A percentile compares a stretch with the other conserved stretches of the same genome.
phyloP scores from a whole-genome alignment of 2,888 invertebrate species.

The Cataglyphis rosenhaueri region DNA sequence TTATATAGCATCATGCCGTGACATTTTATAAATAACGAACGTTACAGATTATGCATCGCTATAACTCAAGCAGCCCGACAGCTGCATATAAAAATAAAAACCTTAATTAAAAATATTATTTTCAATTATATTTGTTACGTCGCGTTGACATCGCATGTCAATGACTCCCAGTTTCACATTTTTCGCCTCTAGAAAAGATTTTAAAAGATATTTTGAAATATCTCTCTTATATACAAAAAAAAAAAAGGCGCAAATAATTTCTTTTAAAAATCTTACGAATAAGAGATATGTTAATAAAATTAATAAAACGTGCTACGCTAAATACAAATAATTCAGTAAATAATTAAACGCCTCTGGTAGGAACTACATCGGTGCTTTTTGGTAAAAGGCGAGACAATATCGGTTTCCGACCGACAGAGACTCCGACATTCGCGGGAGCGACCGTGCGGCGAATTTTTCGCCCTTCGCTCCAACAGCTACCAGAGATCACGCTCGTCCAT shows the following conservation, averaged over 20 bases:
- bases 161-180: neutral
- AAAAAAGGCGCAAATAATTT: neutral
- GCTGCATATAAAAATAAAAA: neutral
- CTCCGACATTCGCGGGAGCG: slow-evolving; percentile 13
- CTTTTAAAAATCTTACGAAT: neutral
- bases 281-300: neutral
- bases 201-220: neutral
- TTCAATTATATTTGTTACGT: slow-evolving; percentile 5
- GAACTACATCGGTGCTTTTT: neutral
- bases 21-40: slow-evolving; percentile 44
- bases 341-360: neutral
- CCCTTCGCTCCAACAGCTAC: slow-evolving; percentile 24
- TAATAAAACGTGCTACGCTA: neutral
- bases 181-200: neutral
- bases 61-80: slow-evolving; percentile 29
- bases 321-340: neutral
- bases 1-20: slow-evolving; percentile 30
- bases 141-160: neutral
- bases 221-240: neutral
- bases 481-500: slow-evolving; percentile 28
- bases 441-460: slow-evolving; percentile 33
- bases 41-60: slow-evolving; percentile 33
- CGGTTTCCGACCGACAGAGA: neutral
- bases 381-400: slow-evolving; percentile 4
- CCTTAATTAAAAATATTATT: neutral